A percentile compares a stretch with the other conserved stretches of the same genome.
phyloP scores from a whole-genome alignment of 2,888 invertebrate genomes.

The Myathropa florea region DNA sequence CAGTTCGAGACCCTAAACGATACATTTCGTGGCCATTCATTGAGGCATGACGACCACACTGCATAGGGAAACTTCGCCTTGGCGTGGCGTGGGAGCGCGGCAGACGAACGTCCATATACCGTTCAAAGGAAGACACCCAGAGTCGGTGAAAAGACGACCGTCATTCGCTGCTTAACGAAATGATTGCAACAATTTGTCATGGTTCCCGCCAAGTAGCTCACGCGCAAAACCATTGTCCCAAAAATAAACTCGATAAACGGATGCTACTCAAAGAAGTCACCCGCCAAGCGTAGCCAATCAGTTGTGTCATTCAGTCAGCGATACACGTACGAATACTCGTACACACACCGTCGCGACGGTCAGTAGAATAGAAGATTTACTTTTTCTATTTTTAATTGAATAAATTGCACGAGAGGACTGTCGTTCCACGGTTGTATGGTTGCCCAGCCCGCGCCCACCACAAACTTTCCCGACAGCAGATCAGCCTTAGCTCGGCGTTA shows the following conservation, averaged over 20 bases:
- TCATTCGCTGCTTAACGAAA: conserved; percentile 22
- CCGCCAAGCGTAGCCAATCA: conserved; percentile 35
- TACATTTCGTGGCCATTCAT: conserved; percentile 17
- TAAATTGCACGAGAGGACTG: conserved; percentile 24
- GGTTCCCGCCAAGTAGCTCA: conserved; percentile 35
- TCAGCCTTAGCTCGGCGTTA: conserved; percentile 15
- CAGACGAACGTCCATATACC: background rate
- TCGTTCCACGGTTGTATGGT: conserved; percentile 6
- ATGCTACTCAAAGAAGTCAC: conserved; percentile 16
- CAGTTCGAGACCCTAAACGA: background rate
- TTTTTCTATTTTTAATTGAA: conserved; percentile 55
- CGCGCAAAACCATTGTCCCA: conserved; percentile 50
- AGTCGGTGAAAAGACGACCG: background rate
- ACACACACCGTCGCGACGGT: background rate
- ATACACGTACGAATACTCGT: background rate
- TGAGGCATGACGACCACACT: conserved; percentile 29
- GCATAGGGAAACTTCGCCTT: background rate
- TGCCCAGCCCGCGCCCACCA: conserved; percentile 1
- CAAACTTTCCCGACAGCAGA: conserved; percentile 1
- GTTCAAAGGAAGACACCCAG: background rate
- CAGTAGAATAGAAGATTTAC: conserved; percentile 16
- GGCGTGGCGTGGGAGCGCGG: conserved; percentile 18
- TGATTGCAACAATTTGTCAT: conserved; percentile 49
- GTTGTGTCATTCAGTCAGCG: conserved; percentile 1
- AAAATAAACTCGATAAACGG: conserved; percentile 36